phyloP scores from a whole-genome alignment of 1,140 invertebrate genomes.

The Saccostrea cuccullata region DNA sequence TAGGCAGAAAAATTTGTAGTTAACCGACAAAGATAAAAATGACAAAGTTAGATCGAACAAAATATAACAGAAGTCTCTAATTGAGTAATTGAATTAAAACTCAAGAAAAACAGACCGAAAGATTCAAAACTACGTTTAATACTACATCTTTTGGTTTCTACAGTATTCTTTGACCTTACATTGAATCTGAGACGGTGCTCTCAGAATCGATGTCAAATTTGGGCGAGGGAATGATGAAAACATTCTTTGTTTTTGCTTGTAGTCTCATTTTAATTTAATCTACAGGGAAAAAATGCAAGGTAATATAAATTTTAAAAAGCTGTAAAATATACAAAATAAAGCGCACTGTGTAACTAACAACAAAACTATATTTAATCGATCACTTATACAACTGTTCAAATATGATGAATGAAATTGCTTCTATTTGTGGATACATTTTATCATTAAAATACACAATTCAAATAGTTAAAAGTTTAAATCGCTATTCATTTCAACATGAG shows the following conservation, averaged over 20 bases:
- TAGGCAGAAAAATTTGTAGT: too few species aligned
- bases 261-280: slow-evolving; percentile 1
- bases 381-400: neutral
- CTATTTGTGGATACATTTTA: slow-evolving; percentile 1
- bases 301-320: neutral
- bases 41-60: too few species aligned
- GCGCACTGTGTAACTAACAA: neutral
- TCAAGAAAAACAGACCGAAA: neutral
- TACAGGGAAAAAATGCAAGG: neutral
- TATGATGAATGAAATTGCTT: slow-evolving; percentile 22
- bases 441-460: neutral
- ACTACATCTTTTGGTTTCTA: neutral
- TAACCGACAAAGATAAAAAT: too few species aligned
- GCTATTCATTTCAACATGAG: neutral
- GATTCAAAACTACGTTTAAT: neutral
- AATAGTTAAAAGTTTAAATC: slow-evolving; percentile 11
- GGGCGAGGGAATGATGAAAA: neutral
- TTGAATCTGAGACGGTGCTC: neutral
- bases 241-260: neutral
- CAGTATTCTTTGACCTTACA: neutral
- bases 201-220: slow-evolving; percentile 22
- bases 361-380: neutral
- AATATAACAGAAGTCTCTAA: too few species aligned
- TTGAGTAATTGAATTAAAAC: too few species aligned
- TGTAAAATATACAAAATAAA: neutral